These are phyloP conservation scores for Hoplostethus atlanticus DNA, from an alignment of 2,797 vertebrate species.

Conservation along the genomic window DNA sequence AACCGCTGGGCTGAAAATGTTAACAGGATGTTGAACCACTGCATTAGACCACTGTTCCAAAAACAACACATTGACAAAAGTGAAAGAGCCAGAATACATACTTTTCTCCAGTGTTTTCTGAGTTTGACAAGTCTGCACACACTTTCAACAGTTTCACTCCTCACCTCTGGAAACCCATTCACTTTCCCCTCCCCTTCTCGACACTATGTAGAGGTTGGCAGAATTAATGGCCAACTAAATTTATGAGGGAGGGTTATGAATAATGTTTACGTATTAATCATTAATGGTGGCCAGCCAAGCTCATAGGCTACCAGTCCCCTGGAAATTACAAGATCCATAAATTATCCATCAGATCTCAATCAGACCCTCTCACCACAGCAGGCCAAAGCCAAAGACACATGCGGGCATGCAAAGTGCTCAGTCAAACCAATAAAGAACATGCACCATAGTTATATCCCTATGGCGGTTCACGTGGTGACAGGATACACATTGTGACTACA, in stretches of 20 bases:
- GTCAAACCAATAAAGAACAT: background rate
- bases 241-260: constrained; percentile 74
- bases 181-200: background rate
- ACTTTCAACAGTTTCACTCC: background rate
- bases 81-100: background rate
- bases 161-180: constrained; percentile 1
- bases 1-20: constrained; percentile 61
- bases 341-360: constrained; percentile 74
- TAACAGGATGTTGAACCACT: constrained; percentile 54
- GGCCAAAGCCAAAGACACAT: constrained; percentile 8
- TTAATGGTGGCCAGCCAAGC: constrained; percentile 70
- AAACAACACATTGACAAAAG: constrained; percentile 28
- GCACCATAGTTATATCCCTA: background rate
- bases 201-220: constrained; percentile 25
- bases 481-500: background rate
- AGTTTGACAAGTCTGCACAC: background rate
- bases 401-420: constrained; percentile 7
- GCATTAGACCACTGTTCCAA: constrained; percentile 14
- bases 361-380: constrained; percentile 1
- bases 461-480: background rate
- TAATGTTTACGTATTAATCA: constrained; percentile 81
- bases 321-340: constrained; percentile 74
- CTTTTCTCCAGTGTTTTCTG: background rate
- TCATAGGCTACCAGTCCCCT: constrained; percentile 52
- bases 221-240: constrained; percentile 62